Base-by-base conservation (phyloP, 2,113 vertebrate species). In the Nerophis ophidion region DNA sequence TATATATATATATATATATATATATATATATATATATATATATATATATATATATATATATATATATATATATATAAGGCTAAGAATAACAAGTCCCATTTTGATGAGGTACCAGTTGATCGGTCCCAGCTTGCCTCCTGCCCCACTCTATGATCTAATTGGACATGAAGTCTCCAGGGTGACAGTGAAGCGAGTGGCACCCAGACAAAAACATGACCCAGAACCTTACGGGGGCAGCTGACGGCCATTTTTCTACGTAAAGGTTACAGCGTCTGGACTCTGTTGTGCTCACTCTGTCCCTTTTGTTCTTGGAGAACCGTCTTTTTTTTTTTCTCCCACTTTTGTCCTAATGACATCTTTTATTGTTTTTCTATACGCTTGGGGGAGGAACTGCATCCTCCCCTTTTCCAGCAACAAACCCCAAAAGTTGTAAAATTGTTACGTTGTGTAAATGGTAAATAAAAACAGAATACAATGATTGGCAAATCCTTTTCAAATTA, bases 171-270 rank as follows among this genome's bases (percentile, higher is more conserved):
- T 36, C 54, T 56, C 35, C 36, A 56, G 54, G 54, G 54, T 56
- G 36, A 42, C 12, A 34, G 50, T 35, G 26, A 26, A 52, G 50
- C 50, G 50, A 52, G 33, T 52, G 50, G 50, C 54, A 42, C 38
- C 54, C 54, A 42, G 54, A 56, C 54, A 56, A 36, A 56, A 56
- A 56, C 54, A 56, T 56, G 54, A 56, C 54, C 54, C 35, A 40
- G 54, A 56, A 56, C 36, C 54, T 56, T 16, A 42, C 54, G 7
- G 53, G 53, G 15, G 38, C 36, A 38, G 16, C 36, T 40, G 15
- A 16, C 54, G 40, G 54, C 11, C 36, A 13, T 13, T 34, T 33
- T 35, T 52, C 8, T 15, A 13, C 9, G 16, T 16, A 35, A 52
- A 52, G 50, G 50, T 52, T 52, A 3, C 12, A 15, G 26, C 5